These are phyloP conservation scores for Watsonalla cultraria DNA, from an alignment of 2,888 invertebrate species.

Conservation along the genomic window DNA sequence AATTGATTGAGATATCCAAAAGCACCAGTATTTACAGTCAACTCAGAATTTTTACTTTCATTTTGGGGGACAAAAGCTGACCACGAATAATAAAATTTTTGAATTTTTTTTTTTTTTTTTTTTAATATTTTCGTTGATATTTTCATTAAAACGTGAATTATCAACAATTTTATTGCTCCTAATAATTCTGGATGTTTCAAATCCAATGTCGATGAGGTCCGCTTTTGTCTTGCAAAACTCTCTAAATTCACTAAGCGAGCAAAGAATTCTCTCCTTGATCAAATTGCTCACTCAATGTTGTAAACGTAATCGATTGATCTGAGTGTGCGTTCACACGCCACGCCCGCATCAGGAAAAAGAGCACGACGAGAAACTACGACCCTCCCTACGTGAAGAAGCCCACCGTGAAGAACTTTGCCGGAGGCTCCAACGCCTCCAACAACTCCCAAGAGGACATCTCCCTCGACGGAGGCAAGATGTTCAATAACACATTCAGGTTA, in stretches of 20 bases:
- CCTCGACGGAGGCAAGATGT: conserved; percentile 90
- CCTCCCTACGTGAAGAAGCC: conserved; percentile 92
- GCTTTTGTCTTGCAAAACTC: conserved; percentile 28
- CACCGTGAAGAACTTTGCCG: conserved; percentile 84
- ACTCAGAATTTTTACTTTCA: conserved; percentile 32
- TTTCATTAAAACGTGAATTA: too few species aligned
- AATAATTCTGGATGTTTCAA: too few species aligned
- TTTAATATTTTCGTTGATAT: neutral
- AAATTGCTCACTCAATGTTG: conserved; percentile 40
- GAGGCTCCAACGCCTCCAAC: conserved; percentile 82
- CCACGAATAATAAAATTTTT: neutral
- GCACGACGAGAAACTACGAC: conserved; percentile 92
- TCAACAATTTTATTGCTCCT: too few species aligned
- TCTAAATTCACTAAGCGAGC: conserved; percentile 23
- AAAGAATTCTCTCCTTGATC: conserved; percentile 24
- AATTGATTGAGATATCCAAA: conserved; percentile 67
- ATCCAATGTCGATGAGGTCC: conserved; percentile 10
- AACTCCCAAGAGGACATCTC: conserved; percentile 89
- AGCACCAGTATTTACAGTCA: conserved; percentile 67
- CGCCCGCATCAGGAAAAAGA: conserved; percentile 88
- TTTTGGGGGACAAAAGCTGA: conserved; percentile 35
- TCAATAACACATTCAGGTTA: conserved; percentile 89
- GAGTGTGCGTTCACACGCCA: conserved; percentile 78
- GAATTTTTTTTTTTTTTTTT: neutral
- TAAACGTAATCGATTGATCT: conserved; percentile 78